Conservation (phyloP, 2,888 invertebrate species). For the Harmothoe impar region DNA sequence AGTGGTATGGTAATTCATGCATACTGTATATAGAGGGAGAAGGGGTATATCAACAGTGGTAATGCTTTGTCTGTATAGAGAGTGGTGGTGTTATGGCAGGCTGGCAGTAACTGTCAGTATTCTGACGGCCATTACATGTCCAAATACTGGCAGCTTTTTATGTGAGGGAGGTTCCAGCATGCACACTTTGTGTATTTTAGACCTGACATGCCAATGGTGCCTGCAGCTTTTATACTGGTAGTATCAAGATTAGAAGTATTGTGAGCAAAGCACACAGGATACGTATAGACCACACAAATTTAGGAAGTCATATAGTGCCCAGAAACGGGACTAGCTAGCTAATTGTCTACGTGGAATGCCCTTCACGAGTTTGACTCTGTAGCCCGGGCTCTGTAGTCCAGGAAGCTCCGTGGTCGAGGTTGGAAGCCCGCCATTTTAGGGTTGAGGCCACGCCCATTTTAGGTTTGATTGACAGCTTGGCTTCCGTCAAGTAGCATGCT, state of each 20-base stretch:
- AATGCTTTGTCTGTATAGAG: conserved; percentile 8
- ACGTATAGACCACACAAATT: too few relatives aligned
- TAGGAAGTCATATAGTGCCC: too few relatives aligned
- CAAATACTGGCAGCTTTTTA: background rate
- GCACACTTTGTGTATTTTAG: too few relatives aligned
- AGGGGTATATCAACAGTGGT: conserved; percentile 40
- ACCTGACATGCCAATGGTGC: too few relatives aligned
- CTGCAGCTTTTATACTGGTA: too few relatives aligned
- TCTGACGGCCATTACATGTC: conserved; percentile 10
- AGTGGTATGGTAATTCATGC: background rate
- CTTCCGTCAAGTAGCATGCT: background rate
- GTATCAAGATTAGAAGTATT: too few relatives aligned
- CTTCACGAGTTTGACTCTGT: too few relatives aligned
- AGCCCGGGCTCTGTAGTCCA: background rate
- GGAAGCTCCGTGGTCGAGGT: background rate
- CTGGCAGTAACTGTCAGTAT: conserved; percentile 22
- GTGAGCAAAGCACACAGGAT: too few relatives aligned
- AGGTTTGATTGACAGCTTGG: background rate
- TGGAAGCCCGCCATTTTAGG: conserved; percentile 13
- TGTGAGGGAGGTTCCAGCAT: too few relatives aligned
- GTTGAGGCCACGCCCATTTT: background rate
- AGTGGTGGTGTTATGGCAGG: background rate
- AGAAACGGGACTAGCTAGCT: too few relatives aligned
- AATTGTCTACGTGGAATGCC: too few relatives aligned
- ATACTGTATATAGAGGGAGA: background rate